phyloP scores from a whole-genome alignment of 1,140 invertebrate genomes.

The Piezodorus guildinii region DNA sequence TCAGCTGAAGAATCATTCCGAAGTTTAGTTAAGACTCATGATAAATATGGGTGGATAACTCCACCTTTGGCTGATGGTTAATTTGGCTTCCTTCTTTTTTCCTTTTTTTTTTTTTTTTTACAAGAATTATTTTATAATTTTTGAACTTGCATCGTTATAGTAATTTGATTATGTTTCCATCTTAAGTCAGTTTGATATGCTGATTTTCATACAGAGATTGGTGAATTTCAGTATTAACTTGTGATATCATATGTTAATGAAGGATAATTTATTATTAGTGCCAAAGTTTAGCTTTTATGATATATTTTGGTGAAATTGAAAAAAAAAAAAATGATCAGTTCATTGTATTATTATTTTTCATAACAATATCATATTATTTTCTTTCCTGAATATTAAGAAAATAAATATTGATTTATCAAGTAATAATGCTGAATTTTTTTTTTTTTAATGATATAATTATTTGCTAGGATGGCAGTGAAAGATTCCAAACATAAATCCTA shows the following conservation, averaged over 20 bases:
- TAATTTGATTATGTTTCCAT: background rate
- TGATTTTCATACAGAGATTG: background rate
- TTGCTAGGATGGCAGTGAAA: too few relatives aligned
- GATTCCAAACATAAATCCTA: too few relatives aligned
- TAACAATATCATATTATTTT: background rate
- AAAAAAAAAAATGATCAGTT: too few relatives aligned
- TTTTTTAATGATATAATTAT: too few relatives aligned
- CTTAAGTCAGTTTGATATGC: background rate
- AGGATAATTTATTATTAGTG: slow-evolving; percentile 4
- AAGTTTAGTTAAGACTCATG: slow-evolving; percentile 73
- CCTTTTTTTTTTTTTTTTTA: background rate
- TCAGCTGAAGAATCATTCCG: slow-evolving; percentile 74
- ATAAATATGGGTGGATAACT: slow-evolving; percentile 82
- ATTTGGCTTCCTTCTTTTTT: slow-evolving; percentile 18
- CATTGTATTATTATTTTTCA: too few relatives aligned
- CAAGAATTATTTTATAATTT: background rate
- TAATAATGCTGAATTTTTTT: background rate
- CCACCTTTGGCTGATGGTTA: slow-evolving; percentile 71
- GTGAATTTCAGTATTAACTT: slow-evolving; percentile 2
- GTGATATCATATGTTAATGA: slow-evolving; percentile 3
- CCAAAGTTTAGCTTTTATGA: slow-evolving; percentile 5
- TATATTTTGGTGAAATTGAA: background rate
- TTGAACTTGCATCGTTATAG: background rate
- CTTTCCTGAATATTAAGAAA: background rate
- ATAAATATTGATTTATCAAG: background rate